Evolutionary conservation across 2,113 vertebrate genomes (phyloP).

Genomic region (Sigmodon hispidus): DNA sequence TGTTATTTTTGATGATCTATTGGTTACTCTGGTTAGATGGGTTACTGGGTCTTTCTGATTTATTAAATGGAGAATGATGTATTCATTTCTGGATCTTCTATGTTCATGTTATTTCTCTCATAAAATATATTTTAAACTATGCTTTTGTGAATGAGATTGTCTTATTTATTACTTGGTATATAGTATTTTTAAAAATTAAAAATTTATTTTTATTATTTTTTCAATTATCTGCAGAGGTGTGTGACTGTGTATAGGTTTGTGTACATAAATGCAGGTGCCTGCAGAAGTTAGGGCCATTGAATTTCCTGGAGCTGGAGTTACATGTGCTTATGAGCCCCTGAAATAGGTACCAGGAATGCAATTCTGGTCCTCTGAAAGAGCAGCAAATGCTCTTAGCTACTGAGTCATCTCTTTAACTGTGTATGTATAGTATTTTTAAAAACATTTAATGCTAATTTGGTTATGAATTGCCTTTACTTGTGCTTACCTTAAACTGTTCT

Average conservation of each 20-base stretch:
- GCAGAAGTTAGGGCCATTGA: neutral
- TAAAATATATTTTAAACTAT: neutral
- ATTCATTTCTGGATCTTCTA: neutral
- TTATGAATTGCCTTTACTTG: neutral
- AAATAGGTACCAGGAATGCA: neutral
- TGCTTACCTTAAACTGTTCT: neutral
- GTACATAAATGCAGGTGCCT: neutral
- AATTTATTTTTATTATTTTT: neutral
- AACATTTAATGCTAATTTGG: neutral
- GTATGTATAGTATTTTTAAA: neutral
- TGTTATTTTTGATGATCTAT: neutral
- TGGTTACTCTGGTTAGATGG: neutral
- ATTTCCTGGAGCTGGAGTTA: neutral
- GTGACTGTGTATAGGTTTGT: neutral
- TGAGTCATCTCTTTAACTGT: neutral
- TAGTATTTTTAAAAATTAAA: neutral
- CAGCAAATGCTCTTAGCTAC: neutral
- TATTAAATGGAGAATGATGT: neutral
- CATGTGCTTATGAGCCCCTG: neutral
- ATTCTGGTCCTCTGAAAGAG: neutral
- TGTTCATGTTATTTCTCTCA: neutral
- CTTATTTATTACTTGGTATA: neutral
- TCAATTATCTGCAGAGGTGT: neutral
- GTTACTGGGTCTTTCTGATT: neutral
- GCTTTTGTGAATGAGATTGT: neutral